phyloP scores from a whole-genome alignment of 2,113 vertebrate species.

The Thunnus thynnus region DNA sequence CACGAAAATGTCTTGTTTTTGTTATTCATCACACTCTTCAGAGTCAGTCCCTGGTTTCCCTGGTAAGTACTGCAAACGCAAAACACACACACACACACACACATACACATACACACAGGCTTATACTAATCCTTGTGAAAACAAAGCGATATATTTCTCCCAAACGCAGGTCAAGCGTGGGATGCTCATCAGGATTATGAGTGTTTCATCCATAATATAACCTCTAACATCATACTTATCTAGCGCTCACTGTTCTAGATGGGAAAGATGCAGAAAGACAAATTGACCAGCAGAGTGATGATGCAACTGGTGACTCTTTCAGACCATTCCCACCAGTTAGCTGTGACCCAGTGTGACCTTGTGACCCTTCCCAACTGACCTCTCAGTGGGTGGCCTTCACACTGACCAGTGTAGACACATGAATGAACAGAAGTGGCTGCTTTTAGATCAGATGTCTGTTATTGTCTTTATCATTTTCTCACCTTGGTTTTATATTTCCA shows the following conservation, averaged over 20 bases:
- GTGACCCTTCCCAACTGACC: constrained; percentile 71
- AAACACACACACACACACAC: constrained; percentile 44
- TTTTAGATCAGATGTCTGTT: constrained; percentile 37
- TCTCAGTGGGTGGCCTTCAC: constrained; percentile 79
- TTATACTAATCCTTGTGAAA: constrained; percentile 80
- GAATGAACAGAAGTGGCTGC: constrained; percentile 47
- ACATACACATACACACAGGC: constrained; percentile 57
- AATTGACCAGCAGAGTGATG: constrained; percentile 1
- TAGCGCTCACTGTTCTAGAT: constrained; percentile 24
- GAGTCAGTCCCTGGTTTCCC: constrained; percentile 25
- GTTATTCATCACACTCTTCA: constrained; percentile 25
- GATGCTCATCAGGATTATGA: constrained; percentile 78
- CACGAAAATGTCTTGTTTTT: constrained; percentile 44
- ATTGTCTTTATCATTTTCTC: constrained; percentile 3
- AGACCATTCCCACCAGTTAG: constrained; percentile 68
- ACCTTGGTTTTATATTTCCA: not conserved
- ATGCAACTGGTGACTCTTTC: constrained; percentile 26
- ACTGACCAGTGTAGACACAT: constrained; percentile 54
- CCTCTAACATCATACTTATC: constrained; percentile 55
- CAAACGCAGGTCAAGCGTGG: constrained; percentile 63
- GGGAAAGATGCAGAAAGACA: not conserved
- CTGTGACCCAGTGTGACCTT: constrained; percentile 63
- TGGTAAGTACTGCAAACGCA: constrained; percentile 55
- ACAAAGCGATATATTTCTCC: constrained; percentile 78
- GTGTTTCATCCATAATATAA: constrained; percentile 66